phyloP scores from a whole-genome alignment of 2,888 invertebrate species.

The Thelaira solivaga region DNA sequence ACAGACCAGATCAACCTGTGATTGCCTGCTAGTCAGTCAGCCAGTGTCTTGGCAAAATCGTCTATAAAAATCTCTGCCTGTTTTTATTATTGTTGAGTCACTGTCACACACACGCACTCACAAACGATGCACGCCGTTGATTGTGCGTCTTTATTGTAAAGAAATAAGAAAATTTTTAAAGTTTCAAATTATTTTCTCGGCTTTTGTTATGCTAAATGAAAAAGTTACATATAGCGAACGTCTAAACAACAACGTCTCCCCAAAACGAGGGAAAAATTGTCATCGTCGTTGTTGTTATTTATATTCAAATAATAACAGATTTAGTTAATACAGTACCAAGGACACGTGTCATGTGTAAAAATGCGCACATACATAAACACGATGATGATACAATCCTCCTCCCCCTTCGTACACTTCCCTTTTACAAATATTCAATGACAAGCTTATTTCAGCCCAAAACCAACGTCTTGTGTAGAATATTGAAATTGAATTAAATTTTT shows the following conservation, averaged over 20 bases:
- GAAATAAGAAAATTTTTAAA: neutral
- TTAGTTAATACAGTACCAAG: constrained; percentile 56
- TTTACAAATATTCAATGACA: constrained; percentile 18
- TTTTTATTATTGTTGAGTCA: neutral
- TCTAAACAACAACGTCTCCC: neutral
- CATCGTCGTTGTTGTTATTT: too few relatives aligned
- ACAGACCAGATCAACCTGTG: too few relatives aligned
- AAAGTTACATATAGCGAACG: constrained; percentile 44
- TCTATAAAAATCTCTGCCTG: neutral
- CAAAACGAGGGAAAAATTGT: constrained; percentile 40
- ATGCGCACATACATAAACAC: constrained; percentile 27
- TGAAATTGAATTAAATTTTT: constrained; percentile 52
- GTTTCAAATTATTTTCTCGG: constrained; percentile 23
- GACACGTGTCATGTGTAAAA: constrained; percentile 54
- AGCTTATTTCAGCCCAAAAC: constrained; percentile 26
- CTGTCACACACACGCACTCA: too few relatives aligned
- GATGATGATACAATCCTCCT: neutral
- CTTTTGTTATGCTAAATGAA: constrained; percentile 49
- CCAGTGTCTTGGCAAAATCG: neutral
- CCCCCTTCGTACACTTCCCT: neutral
- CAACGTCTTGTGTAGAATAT: constrained; percentile 6
- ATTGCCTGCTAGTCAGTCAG: neutral
- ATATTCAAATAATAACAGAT: constrained; percentile 52
- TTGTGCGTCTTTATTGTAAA: neutral
- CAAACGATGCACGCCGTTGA: neutral